Percentiles rank a stretch among this genome's conserved stretches.
Evolutionary conservation across 2,888 invertebrate genomes (phyloP).

Genomic region (Molanna angustata): DNA sequence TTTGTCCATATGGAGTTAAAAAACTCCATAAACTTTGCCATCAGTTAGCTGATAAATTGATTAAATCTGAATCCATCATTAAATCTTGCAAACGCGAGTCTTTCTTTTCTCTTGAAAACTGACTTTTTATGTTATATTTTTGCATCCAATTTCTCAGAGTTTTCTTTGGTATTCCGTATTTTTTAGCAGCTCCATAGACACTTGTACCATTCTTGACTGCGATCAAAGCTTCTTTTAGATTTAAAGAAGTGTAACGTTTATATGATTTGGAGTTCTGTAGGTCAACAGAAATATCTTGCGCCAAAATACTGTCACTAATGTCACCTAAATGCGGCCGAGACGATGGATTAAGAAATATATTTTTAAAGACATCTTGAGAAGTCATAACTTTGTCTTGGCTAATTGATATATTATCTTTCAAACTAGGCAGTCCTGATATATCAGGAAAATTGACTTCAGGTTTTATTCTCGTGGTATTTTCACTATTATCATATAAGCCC

Average conservation of each 20-base stretch:
- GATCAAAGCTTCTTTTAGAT: constrained; percentile 49
- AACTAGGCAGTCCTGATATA: background rate
- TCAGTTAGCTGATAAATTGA: constrained; percentile 13
- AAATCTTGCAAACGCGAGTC: constrained; percentile 40
- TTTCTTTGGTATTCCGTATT: constrained; percentile 55
- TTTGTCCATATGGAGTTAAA: too few relatives aligned
- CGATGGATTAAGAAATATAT: constrained; percentile 12
- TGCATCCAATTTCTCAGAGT: constrained; percentile 59
- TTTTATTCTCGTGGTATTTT: background rate
- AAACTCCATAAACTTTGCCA: background rate
- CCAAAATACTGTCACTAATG: constrained; percentile 10
- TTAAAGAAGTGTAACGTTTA: constrained; percentile 54
- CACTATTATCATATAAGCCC: constrained; percentile 6
- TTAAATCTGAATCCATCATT: constrained; percentile 23
- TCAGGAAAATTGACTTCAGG: background rate
- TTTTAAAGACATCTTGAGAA: constrained; percentile 19
- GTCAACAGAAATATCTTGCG: constrained; percentile 37
- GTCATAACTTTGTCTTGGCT: constrained; percentile 11
- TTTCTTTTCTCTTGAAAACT: constrained; percentile 52
- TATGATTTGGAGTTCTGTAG: constrained; percentile 54
- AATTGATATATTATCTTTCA: constrained; percentile 1
- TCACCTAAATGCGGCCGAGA: constrained; percentile 11
- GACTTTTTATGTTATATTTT: constrained; percentile 55
- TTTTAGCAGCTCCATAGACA: constrained; percentile 56
- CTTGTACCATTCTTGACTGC: constrained; percentile 55